Evolutionary conservation across 2,113 vertebrate species (phyloP).

Genomic region (Maccullochella peelii): DNA sequence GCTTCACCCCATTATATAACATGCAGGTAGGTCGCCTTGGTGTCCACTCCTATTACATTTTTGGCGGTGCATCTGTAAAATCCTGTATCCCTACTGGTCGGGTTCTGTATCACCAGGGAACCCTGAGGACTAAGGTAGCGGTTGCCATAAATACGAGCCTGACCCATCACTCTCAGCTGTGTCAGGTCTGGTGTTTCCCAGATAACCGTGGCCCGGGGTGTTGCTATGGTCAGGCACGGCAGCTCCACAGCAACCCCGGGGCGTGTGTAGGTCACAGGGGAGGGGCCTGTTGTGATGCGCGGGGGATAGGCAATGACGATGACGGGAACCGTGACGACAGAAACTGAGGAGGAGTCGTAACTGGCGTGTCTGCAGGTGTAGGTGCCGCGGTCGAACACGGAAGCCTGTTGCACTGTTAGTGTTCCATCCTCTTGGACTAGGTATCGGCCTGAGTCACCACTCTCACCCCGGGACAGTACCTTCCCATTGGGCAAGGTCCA

Average conservation of each 20-base stretch:
- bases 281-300: constrained; percentile 89
- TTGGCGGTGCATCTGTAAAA: constrained; percentile 93
- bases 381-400: constrained; percentile 91
- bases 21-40: constrained; percentile 92
- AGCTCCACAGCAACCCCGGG: constrained; percentile 89
- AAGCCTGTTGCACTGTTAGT: constrained; percentile 85
- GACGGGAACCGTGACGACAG: constrained; percentile 87
- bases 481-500: constrained; percentile 90
- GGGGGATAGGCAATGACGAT: constrained; percentile 95
- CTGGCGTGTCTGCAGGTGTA: constrained; percentile 87
- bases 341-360: constrained; percentile 73
- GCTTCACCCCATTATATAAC: constrained; percentile 85
- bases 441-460: constrained; percentile 76
- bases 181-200: constrained; percentile 93
- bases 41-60: constrained; percentile 92
- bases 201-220: constrained; percentile 89
- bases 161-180: constrained; percentile 83
- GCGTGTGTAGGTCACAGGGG: constrained; percentile 88
- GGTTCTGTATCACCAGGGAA: constrained; percentile 89
- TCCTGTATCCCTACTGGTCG: constrained; percentile 88
- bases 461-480: constrained; percentile 83
- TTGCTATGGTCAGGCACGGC: constrained; percentile 89
- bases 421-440: constrained; percentile 89
- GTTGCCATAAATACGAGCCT: constrained; percentile 90
- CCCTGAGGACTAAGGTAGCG: constrained; percentile 92